These are phyloP conservation scores for Leucoma salicis DNA, from an alignment of 2,888 invertebrate species.

Conservation along the genomic window DNA sequence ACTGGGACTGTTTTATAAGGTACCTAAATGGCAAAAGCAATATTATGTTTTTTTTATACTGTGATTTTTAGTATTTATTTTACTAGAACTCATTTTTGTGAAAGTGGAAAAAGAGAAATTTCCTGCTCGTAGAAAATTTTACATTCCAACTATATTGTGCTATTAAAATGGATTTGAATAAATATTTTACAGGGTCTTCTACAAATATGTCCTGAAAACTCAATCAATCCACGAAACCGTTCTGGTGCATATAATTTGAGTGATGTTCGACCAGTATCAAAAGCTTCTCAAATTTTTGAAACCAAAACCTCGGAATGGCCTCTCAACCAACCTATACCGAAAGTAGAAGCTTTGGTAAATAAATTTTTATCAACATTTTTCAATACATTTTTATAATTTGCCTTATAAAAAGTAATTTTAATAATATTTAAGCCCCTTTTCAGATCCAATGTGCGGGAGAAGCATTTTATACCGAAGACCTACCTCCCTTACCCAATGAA, in stretches of 20 bases:
- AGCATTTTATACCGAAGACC: constrained; percentile 85
- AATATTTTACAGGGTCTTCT: constrained; percentile 65
- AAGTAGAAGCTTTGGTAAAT: constrained; percentile 69
- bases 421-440: neutral
- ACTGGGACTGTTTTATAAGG: constrained; percentile 84
- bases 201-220: constrained; percentile 64
- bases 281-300: constrained; percentile 82
- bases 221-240: constrained; percentile 54
- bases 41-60: too few relatives aligned
- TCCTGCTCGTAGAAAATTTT: too few relatives aligned
- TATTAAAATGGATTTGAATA: neutral
- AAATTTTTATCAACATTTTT: neutral
- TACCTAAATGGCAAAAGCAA: too few relatives aligned
- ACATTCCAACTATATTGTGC: too few relatives aligned
- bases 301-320: constrained; percentile 84
- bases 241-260: constrained; percentile 67
- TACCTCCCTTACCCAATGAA: constrained; percentile 80
- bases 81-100: too few relatives aligned
- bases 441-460: constrained; percentile 85
- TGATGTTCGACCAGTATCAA: constrained; percentile 77
- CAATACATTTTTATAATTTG: neutral
- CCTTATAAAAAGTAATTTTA: neutral
- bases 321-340: constrained; percentile 82
- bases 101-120: too few relatives aligned
- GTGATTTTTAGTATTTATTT: too few relatives aligned